Evolutionary conservation across 2,888 invertebrate species (phyloP), one percentile per base, ranked within the genome.

Genomic region (Barypeithes pellucidus): DNA sequence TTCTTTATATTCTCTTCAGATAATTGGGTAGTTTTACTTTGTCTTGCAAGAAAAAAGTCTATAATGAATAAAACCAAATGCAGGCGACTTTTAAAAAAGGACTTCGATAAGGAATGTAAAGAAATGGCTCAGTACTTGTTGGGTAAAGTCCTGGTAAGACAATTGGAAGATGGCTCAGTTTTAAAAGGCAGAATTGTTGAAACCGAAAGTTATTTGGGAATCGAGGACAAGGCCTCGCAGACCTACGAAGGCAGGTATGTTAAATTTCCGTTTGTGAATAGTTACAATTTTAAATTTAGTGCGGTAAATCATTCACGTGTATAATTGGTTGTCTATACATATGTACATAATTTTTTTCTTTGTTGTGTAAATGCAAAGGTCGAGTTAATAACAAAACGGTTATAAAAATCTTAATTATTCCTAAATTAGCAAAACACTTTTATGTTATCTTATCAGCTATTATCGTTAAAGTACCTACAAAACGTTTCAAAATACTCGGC

Each of bases 191-290:
- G 85, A 77, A 93, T 94, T 77, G 92, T 93, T 0, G 94, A 94
- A 86, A 93, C 93, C 0, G 93, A 94, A 85, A 89, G 91, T 68
- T 94, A 94, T 81, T 85, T 90, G 16, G 93, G 93, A 11, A 87
- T 85, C 20, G 87, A 89, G 67, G 93, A 93, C 83, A 89, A 89
- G 84, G 93, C 92, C 12, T 92, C 92, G 0, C 89, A 91, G 79
- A 89, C 92, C 0, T 91, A 87, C 81, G 84, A 85, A 68, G 87
- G 87, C 54, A 82, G 82, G 84, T 73, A 50, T 43, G 16, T 62
- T 39, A n/a, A 60, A 12, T 60, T 18, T 39, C 9, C 8, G 14
- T 11, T 59, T 33, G 16, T 59, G 11, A 1, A 7, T 16, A 11
- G 1, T 18, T 36, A 14, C 0, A 29, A 29, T 62, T 47, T n/a